Conservation (phyloP, 2,797 vertebrate species). For the Benthosema pterotum region DNA sequence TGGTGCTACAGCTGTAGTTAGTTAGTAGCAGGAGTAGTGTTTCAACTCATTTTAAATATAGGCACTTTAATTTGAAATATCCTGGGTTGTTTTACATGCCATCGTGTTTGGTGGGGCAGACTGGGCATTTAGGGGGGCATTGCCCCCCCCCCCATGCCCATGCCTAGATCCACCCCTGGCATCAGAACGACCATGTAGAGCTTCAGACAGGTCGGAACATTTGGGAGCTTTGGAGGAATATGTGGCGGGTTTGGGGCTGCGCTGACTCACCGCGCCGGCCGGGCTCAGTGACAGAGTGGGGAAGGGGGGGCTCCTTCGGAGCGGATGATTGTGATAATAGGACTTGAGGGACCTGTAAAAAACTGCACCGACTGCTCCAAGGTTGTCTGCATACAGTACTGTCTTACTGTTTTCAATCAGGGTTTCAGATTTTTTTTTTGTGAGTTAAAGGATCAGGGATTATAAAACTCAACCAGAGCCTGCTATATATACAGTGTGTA, state of each 20-base stretch:
- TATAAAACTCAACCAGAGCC: conserved; percentile 26
- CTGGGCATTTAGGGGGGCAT: no score
- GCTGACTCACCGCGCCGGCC: conserved; percentile 31
- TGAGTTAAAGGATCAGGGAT: conserved; percentile 39
- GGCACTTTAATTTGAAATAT: no score
- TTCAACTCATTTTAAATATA: no score
- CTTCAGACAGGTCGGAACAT: conserved; percentile 45
- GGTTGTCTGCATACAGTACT: conserved; percentile 50
- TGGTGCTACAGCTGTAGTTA: no score
- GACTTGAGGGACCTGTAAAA: conserved; percentile 73
- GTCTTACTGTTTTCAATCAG: conserved; percentile 70
- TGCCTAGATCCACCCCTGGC: no score
- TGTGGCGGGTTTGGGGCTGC: conserved; percentile 21
- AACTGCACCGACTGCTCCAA: conserved; percentile 49
- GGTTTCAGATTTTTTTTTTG: conserved; percentile 67
- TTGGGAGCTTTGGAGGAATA: conserved; percentile 22
- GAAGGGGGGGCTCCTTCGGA: conserved; percentile 44
- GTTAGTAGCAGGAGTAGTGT: no score
- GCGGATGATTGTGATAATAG: conserved; percentile 54
- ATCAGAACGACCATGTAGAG: conserved; percentile 23
- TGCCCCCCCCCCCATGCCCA: no score
- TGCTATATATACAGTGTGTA: no score
- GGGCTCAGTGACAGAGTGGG: conserved; percentile 40
- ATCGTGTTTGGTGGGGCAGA: no score
- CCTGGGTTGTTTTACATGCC: no score